Percentiles rank a stretch among this genome's conserved stretches.
These are phyloP conservation scores for Drosophila meridiana DNA, from an alignment of 2,888 invertebrate species.

Conservation along the genomic window DNA sequence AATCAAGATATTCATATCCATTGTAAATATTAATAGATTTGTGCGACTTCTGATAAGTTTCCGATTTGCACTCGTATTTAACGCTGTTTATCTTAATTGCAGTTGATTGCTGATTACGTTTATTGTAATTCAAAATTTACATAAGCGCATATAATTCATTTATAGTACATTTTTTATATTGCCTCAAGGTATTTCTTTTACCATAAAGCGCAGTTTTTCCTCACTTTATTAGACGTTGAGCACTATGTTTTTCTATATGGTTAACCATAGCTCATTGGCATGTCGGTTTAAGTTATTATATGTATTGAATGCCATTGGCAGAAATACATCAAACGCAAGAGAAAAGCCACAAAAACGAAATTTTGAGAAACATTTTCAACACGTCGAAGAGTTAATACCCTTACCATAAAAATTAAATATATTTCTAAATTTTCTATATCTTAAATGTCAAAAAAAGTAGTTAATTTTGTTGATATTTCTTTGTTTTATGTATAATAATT, in stretches of 20 bases:
- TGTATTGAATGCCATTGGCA: constrained; percentile 10
- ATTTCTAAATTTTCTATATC: background rate
- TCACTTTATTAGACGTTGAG: background rate
- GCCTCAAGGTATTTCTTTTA: background rate
- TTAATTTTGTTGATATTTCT: background rate
- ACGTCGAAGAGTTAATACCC: constrained; percentile 13
- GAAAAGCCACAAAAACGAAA: constrained; percentile 17
- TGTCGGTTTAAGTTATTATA: constrained; percentile 36
- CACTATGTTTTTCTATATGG: background rate
- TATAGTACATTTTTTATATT: background rate
- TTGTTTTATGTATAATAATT: too few relatives aligned
- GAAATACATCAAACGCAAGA: constrained; percentile 16
- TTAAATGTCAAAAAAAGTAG: background rate
- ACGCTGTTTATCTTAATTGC: background rate
- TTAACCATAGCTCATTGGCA: constrained; percentile 24
- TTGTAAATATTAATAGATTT: background rate
- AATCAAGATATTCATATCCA: background rate
- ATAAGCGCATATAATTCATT: background rate
- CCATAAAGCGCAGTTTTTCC: background rate
- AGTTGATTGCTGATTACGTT: background rate
- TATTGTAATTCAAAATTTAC: background rate
- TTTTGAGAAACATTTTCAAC: background rate
- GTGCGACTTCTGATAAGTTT: background rate
- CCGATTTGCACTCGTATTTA: background rate
- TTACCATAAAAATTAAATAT: background rate